These are phyloP conservation scores for Sylvietta virens DNA, from an alignment of 2,113 vertebrate genomes.

Conservation along the genomic window DNA sequence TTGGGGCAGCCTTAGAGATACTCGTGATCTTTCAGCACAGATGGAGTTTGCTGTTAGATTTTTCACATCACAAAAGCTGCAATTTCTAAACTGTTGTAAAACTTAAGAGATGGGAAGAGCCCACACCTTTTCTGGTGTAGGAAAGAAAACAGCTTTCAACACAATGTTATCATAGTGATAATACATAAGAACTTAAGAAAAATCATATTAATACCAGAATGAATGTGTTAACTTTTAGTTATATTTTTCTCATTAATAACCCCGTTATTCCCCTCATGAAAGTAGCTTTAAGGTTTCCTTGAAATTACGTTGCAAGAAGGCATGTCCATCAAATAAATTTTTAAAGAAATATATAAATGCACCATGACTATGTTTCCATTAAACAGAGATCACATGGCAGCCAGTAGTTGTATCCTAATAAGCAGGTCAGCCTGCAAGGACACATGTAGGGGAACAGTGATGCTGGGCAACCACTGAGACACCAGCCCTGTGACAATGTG, in stretches of 20 bases:
- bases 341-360: not conserved
- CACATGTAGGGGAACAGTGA: not conserved
- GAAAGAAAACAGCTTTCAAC: not conserved
- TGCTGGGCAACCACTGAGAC: not conserved
- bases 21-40: not conserved
- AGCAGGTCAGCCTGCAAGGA: not conserved
- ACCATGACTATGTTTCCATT: not conserved
- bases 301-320: not conserved
- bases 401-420: not conserved
- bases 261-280: fast-evolving
- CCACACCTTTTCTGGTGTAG: not conserved
- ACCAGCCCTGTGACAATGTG: fast-evolving
- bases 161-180: not conserved
- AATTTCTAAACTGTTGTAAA: not conserved
- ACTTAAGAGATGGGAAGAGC: not conserved
- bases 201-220: not conserved
- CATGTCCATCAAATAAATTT: not conserved
- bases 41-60: not conserved
- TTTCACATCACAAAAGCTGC: not conserved
- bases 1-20: not conserved
- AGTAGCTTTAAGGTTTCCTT: not conserved
- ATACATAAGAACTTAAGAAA: not conserved
- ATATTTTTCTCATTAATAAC: not conserved
- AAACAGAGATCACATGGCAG: not conserved
- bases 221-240: not conserved